Evolutionary conservation across 1,140 invertebrate genomes (phyloP), one percentile per base, ranked within the genome.

Genomic region (Danaus melanippus): DNA sequence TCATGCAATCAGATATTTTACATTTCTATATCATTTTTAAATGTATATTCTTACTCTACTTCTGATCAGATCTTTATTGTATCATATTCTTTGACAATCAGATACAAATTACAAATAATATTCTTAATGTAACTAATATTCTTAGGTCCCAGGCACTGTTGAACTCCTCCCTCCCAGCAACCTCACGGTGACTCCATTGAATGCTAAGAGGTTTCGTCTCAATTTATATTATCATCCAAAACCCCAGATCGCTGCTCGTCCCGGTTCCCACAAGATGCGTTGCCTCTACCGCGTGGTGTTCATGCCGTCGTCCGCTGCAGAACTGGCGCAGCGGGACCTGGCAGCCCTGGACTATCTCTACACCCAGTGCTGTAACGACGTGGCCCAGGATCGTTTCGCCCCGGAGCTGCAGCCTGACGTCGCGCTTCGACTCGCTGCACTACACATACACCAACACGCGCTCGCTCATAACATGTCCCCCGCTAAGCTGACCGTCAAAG

Each of bases 401-500:
- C 94, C 95, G 0, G 96, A 97, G 75, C 89, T 97, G 51, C 94
- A 96, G 67, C 94, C 95, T 46, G 96, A 97, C 61, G 92, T 94
- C 5, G 94, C 95, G 8, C 76, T 97, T 9, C 87, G 95, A 32
- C 86, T 98, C 46, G 94, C 96, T 1, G 95, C 96, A 0, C 79
- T 98, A 10, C 95, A 97, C 67, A 95, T 97, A 74, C 95, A 97
- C 71, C 95, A 97, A 72, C 95, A 97, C 74, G 93, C 93, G 10
- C 77, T 95, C 59, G 90, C 92, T 17, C 94, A 94, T 67, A 94
- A 94, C 74, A 89, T 94, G 85, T 90, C 60, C 78, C 90, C 59
- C 84, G 89, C 90, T 15, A 96, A 97, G 83, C 87, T 96, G 12
- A 94, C 93, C 43, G 91, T 97, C 32, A 96, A 96, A 83, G 88